phyloP scores from a whole-genome alignment of 2,888 invertebrate genomes.

The Cepaea hortensis region DNA sequence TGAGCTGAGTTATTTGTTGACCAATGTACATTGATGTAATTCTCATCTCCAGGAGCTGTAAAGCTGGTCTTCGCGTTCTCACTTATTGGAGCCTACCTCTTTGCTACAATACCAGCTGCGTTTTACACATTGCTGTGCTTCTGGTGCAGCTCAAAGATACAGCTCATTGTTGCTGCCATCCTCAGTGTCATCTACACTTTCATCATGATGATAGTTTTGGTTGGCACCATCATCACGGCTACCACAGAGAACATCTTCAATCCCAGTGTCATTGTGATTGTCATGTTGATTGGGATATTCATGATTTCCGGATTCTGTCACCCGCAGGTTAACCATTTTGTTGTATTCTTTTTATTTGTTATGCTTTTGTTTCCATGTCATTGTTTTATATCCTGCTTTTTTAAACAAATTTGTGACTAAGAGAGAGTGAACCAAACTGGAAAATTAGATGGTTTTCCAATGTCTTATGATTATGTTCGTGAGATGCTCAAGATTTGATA shows the following conservation, averaged over 20 bases:
- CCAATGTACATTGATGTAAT: too few relatives aligned
- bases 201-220: slow-evolving; percentile 73
- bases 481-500: too few relatives aligned
- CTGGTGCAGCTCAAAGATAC: slow-evolving; percentile 60
- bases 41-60: too few relatives aligned
- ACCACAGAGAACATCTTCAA: slow-evolving; percentile 63
- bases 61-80: slow-evolving; percentile 61
- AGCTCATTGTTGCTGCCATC: slow-evolving; percentile 68
- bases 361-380: not conserved
- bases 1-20: too few relatives aligned
- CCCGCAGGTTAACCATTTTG: slow-evolving; percentile 68
- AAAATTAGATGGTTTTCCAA: too few relatives aligned
- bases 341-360: slow-evolving; percentile 47
- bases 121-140: slow-evolving; percentile 68
- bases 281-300: slow-evolving; percentile 65
- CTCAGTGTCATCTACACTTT: slow-evolving; percentile 66
- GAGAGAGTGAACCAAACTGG: too few relatives aligned
- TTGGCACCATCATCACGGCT: slow-evolving; percentile 66
- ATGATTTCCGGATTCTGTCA: slow-evolving; percentile 66
- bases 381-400: too few relatives aligned
- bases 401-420: too few relatives aligned
- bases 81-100: slow-evolving; percentile 64
- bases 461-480: too few relatives aligned
- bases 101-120: slow-evolving; percentile 63
- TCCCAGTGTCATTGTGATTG: slow-evolving; percentile 72